Evolutionary conservation across 1,140 invertebrate species (phyloP).

Genomic region (Atopsyche davidsoni): DNA sequence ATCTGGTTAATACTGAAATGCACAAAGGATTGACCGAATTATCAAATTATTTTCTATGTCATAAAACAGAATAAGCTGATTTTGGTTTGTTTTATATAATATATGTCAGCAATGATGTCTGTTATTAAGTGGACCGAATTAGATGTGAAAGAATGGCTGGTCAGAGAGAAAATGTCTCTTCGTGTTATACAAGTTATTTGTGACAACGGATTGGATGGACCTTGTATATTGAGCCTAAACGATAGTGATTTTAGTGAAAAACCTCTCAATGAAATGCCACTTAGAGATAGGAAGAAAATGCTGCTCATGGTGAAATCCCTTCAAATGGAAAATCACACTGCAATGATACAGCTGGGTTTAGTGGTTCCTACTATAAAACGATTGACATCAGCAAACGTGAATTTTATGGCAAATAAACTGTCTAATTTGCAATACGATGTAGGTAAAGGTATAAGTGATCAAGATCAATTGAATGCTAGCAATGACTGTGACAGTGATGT

Average conservation of each 20-base stretch:
- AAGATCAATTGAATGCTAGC: constrained; percentile 18
- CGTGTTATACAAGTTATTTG: constrained; percentile 37
- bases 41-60: too few relatives aligned
- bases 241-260: constrained; percentile 46
- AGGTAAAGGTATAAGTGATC: constrained; percentile 33
- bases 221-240: constrained; percentile 42
- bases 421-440: constrained; percentile 46
- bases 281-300: constrained; percentile 44
- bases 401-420: constrained; percentile 45
- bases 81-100: too few relatives aligned
- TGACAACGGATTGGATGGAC: constrained; percentile 43
- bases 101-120: too few relatives aligned
- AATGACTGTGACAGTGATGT: constrained; percentile 37
- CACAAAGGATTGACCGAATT: too few relatives aligned
- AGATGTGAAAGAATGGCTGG: constrained; percentile 46
- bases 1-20: too few relatives aligned
- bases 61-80: too few relatives aligned
- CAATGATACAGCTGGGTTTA: constrained; percentile 44
- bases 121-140: constrained; percentile 45
- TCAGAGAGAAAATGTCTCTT: constrained; percentile 43
- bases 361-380: constrained; percentile 6
- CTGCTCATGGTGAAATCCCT: constrained; percentile 43
- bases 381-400: constrained; percentile 39
- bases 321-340: constrained; percentile 41
- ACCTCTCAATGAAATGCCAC: constrained; percentile 40